Evolutionary conservation across 2,113 vertebrate genomes (phyloP).

Genomic region (Myrmophylax atrothorax): DNA sequence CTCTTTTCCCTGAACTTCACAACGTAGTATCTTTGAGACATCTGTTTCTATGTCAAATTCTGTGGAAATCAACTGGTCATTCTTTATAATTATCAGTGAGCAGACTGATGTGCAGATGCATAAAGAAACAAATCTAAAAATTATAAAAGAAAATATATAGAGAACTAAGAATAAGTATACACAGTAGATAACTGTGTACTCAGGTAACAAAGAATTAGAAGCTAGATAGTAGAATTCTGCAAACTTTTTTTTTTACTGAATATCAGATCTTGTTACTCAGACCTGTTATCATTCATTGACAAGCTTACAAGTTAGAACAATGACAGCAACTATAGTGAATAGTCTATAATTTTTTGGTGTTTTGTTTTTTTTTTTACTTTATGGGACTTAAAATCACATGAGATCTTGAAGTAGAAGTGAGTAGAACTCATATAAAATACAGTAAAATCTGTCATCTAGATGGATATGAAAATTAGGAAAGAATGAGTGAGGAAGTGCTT

Average conservation of each 20-base stretch:
- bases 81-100: not conserved
- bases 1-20: not conserved
- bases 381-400: not conserved
- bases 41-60: not conserved
- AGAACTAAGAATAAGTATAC: not conserved
- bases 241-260: not conserved
- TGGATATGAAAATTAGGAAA: not conserved
- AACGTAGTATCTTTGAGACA: not conserved
- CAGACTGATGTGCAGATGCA: not conserved
- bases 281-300: not conserved
- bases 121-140: not conserved
- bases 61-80: not conserved
- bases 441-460: not conserved
- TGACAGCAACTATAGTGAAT: not conserved
- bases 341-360: not conserved
- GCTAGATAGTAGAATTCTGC: not conserved
- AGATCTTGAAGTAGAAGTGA: not conserved
- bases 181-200: not conserved
- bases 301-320: not conserved
- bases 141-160: not conserved
- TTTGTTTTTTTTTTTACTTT: not conserved
- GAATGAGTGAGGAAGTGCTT: not conserved
- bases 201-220: not conserved
- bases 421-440: not conserved
- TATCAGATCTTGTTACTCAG: not conserved